Base-by-base conservation (phyloP, 1,140 invertebrate genomes). In the Bombus fervidus region DNA sequence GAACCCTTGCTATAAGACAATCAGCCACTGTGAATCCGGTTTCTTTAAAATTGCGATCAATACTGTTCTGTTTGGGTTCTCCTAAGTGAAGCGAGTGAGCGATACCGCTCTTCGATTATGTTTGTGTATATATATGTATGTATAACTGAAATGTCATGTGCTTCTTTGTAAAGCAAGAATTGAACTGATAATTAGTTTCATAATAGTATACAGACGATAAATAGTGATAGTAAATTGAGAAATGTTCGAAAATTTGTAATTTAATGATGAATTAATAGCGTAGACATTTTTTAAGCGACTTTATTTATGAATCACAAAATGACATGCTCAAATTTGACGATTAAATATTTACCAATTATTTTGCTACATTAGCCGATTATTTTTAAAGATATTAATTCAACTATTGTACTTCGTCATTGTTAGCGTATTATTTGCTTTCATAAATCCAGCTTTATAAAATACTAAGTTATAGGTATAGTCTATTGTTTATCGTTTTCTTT, bases 21-120 rank as follows among this genome's bases (percentile, higher is more conserved):
- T 28, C 57, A 84, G 57, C 5, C 69, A 79, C 73, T 62, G 81
- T 79, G 59, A 87, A 84, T 79, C 75, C 82, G 43, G 82, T 66
- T 31, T 41, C 57, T 18, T 15, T 13, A 18, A 79, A 59, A 28
- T 79, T 69, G 12, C 81, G 86, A 87, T 87, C 86, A 78, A 87
- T 87, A 87, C 57, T 28, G 4, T 57, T 18, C 41, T 74, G 71
- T 83, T 85, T 57, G 15, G 12, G 34, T 68, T 53, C 28, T 9
- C 13, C 31, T 18, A 22, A 31, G 47, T 22, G 47, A 22, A 53
- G 18, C 47, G 18, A 53, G 1, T 8, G 47, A 53, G 15, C 77
- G 18, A 81, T 53, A 47, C 2, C 37, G n/a, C 43, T 34, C 0
- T 12, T 66, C 22, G 22, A 18, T n/a, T 8, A 31, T 31, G 25